Base-by-base conservation (phyloP, 2,113 vertebrate genomes). In the Microtus ochrogaster region DNA sequence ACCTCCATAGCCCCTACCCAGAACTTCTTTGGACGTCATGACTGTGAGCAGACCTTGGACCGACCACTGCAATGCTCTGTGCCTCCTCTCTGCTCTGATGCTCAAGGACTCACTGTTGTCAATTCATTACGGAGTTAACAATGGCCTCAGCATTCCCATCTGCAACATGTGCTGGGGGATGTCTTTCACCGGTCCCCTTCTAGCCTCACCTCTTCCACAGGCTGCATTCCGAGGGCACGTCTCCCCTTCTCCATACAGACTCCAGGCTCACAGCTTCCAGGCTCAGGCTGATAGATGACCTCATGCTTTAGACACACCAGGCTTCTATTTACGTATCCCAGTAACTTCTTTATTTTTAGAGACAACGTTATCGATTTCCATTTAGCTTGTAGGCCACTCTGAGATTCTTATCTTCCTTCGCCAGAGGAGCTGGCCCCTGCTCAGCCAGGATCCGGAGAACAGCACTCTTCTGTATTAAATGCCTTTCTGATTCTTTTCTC, bases 291-390 rank as follows among this genome's bases (percentile, higher is more conserved):
- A 77, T 28, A 33, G 1, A 89, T 72, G 70, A 90, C 8, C 36
- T 95, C 83, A 92, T 3, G 44, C 44, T 81, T 89, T 73, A 94
- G 61, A 90, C 10, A 86, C 63, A n/a, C 16, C 13, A 16, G 7
- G 65, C 49, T 94, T 93, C 86, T 92, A 52, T 92, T 95, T 95
- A 33, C 4, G 28, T 68, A 58, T 85, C 89, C 22, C 39, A 55
- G 30, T 78, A 68, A 66, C 72, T 44, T 96, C n/a, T 77, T 49
- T 94, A 81, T 89, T 92, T 95, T 94, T 90, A 92, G 94, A 94
- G 85, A 92, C 79, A 96, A 85, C 36, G 28, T 65, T 94, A 94
- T 89, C 89, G 93, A 96, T 95, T 96, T 76, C 85, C 91, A 85
- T 86, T 88, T 85, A 92, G 94, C 89, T 94, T 92, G 82, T 72